Evolutionary conservation across 2,888 invertebrate genomes (phyloP), one percentile per base, ranked within the genome.

Genomic region (Sphaerophoria rueppellii): DNA sequence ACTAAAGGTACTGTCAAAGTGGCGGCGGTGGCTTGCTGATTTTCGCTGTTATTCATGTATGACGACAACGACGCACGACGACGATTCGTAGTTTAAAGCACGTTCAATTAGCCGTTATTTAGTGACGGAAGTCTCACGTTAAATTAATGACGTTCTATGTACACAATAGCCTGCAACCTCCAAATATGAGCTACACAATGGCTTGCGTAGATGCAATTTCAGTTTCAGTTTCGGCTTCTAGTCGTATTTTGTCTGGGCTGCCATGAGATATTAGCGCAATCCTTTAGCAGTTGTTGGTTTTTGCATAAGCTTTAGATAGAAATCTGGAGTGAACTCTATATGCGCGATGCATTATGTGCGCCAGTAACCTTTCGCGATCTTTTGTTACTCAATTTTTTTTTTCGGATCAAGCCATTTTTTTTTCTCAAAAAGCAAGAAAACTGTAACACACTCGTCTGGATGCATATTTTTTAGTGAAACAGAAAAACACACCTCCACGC

Each of bases 291-390:
- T 67, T 67, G 43, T 54, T 63, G 4, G 16, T 24, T 73, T 82
- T 82, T 77, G 78, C 78, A 73, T 82, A 82, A 78, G 46, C 34
- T 67, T 70, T 3, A 58, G 82, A 78, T 78, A 63, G n/a, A 73
- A 73, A 82, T 82, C 78, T 60, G 35, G 24, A 24, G 61, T 57
- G 52, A 60, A 72, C 50, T 46, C 37, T 37, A 11, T 32, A 12
- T 32, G 12, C 32, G 40, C 14, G 55, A 63, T 73, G 73, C 67
- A 73, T 48, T 79, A 74, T 79, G 70, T 82, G 82, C 52, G 73
- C 78, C 52, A 82, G 79, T 79, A 82, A 82, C 82, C 82, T 82
- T 82, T 82, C 57, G 43, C 46, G 73, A 82, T 82, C 78, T 63
- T 48, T 67, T 48, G 34, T 78, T 74, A 32, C 65, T 61, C 82